Conservation (phyloP, 2,888 invertebrate genomes). For the Thecocarcelia acutangulata region DNA sequence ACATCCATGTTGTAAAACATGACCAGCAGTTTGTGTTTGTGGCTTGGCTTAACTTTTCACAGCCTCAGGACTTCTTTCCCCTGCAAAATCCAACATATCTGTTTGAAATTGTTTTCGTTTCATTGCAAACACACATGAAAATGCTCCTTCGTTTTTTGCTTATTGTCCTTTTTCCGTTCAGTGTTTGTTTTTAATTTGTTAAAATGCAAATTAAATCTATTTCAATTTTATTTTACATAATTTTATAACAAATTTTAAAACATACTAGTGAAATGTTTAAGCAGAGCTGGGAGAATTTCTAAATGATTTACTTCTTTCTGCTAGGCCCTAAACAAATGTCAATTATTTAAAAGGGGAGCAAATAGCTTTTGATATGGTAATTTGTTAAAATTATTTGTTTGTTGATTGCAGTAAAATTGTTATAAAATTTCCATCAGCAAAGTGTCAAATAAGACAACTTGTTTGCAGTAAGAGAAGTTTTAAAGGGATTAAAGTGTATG, state of each 20-base stretch:
- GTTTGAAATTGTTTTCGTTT: neutral
- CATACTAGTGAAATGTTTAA: conserved; percentile 39
- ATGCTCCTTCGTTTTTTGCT: neutral
- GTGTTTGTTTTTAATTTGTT: conserved; percentile 60
- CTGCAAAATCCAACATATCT: neutral
- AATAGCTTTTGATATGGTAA: conserved; percentile 63
- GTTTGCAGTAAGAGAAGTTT: neutral
- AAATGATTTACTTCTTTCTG: conserved; percentile 5
- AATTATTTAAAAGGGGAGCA: conserved; percentile 45
- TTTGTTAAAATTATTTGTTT: conserved; percentile 41
- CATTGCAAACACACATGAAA: neutral
- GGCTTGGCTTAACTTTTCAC: conserved; percentile 58
- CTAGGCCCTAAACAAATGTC: conserved; percentile 11
- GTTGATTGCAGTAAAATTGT: conserved; percentile 19
- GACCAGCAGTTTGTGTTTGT: conserved; percentile 18
- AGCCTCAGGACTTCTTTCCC: conserved; percentile 34
- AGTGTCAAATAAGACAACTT: neutral
- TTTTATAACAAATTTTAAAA: conserved; percentile 25
- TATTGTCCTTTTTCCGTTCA: conserved; percentile 12
- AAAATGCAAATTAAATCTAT: conserved; percentile 64
- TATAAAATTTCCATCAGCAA: conserved; percentile 32
- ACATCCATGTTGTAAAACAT: neutral
- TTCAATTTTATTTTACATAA: conserved; percentile 46
- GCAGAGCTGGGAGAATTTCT: conserved; percentile 16
- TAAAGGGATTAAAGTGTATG: conserved; percentile 22